phyloP scores from a whole-genome alignment of 2,888 invertebrate genomes.

The Pardosa pseudoannulata region DNA sequence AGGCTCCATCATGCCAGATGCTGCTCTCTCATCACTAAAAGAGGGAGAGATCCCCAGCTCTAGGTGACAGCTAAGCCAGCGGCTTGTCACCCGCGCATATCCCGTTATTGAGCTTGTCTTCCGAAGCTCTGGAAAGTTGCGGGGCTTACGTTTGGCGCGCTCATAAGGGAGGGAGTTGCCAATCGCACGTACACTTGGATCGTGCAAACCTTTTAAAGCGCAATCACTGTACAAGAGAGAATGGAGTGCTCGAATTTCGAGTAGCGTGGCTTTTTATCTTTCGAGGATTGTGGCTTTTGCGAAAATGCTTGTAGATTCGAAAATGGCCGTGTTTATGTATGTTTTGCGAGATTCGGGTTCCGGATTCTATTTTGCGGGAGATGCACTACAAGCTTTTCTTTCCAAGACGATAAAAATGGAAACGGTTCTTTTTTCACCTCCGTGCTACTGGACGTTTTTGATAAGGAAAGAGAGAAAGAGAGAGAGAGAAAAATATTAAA shows the following conservation, averaged over 20 bases:
- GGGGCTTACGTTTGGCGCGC: neutral
- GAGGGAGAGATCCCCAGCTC: constrained; percentile 43
- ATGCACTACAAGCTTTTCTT: too few species aligned
- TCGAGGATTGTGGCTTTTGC: neutral
- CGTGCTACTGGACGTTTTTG: too few species aligned
- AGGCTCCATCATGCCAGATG: constrained; percentile 68
- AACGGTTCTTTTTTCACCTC: too few species aligned
- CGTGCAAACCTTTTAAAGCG: constrained; percentile 41
- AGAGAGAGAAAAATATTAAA: too few species aligned
- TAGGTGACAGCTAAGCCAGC: constrained; percentile 68
- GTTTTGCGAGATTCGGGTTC: too few species aligned
- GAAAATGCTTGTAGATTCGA: too few species aligned
- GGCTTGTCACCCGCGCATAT: constrained; percentile 66
- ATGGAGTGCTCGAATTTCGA: neutral
- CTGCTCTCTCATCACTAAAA: constrained; percentile 58
- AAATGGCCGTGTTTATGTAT: too few species aligned
- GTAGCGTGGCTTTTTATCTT: neutral
- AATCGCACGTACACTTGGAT: constrained; percentile 27
- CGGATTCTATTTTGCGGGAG: too few species aligned
- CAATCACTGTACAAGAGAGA: constrained; percentile 22
- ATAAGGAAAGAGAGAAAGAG: too few species aligned
- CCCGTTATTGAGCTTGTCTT: constrained; percentile 72
- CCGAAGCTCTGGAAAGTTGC: constrained; percentile 32
- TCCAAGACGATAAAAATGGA: too few species aligned
- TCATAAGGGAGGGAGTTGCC: neutral